A percentile compares a stretch with the other conserved stretches of the same genome.
These are phyloP conservation scores for Neoseiulus cucumeris DNA, from an alignment of 1,140 invertebrate species.

Conservation along the genomic window DNA sequence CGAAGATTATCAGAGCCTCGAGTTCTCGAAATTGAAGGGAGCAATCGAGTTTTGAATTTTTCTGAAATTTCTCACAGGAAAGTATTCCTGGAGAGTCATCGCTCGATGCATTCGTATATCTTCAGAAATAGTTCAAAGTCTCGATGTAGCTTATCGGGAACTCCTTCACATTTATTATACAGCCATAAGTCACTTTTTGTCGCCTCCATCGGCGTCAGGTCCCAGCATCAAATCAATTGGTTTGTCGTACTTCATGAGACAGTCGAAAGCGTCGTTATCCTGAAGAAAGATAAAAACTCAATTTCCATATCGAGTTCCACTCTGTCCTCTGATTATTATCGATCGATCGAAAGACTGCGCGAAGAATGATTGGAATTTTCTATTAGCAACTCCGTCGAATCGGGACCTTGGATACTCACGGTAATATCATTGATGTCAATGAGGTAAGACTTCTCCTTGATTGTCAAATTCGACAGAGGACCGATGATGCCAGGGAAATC, in stretches of 20 bases:
- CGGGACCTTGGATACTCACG: not conserved
- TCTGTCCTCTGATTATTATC: not conserved
- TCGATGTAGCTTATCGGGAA: no score
- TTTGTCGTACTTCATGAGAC: slow-evolving; percentile 6
- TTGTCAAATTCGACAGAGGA: not conserved
- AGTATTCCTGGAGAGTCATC: no score
- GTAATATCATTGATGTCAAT: not conserved
- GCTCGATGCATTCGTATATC: no score
- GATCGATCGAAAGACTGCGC: not conserved
- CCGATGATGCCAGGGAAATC: not conserved
- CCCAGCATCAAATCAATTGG: not conserved
- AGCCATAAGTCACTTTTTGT: not conserved
- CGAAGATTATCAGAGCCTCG: no score
- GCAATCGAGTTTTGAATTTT: no score
- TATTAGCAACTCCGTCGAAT: not conserved
- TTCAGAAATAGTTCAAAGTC: no score
- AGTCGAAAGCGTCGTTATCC: not conserved
- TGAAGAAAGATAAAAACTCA: not conserved
- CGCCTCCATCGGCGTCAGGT: not conserved
- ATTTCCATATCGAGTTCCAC: not conserved
- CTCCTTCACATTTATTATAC: not conserved
- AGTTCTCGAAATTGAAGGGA: no score
- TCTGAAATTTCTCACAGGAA: no score
- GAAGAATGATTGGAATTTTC: not conserved
- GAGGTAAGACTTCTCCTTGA: not conserved